Evolutionary conservation across 2,888 invertebrate genomes (phyloP), one percentile per base, ranked within the genome.

Genomic region (Drosophila flavopinicola): DNA sequence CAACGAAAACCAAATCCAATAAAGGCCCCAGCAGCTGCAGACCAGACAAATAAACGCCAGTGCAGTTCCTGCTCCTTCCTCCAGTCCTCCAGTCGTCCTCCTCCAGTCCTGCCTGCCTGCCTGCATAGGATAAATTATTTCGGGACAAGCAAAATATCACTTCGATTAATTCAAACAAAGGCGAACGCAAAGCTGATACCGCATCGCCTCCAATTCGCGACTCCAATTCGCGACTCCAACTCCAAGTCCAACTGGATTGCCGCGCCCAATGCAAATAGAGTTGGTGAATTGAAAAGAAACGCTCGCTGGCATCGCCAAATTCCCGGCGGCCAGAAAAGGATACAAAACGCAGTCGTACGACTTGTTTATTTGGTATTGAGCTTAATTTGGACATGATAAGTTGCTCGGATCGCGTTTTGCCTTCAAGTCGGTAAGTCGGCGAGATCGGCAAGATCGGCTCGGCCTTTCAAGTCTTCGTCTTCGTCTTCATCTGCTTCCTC

Each of bases 161-260:
- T 90, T 90, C 90, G 90, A 90, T 90, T 90, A 90, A 90, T 90
- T 90, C 89, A 90, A 88, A 88, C 90, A 90, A 89, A 89, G 89
- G 80, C 78, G 77, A 88, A 63, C 54, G 75, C 66, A 59, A 68
- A 44, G 59, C 51, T 39, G 48, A 30, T 37, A 57, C 27, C 54
- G 60, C 53, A 35, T 32, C 25, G 24, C 33, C 41, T 25, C 10
- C 24, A 20, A 11, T 17, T 32, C 1, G n/a, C 38, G 11, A 33
- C 29, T 27, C 11, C 1, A 6, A 38, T 39, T 33, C 24, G n/a
- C 38, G 6, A 39, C 41, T 39, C 29, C 20, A 32, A 10, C 25
- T 6, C 1, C 47, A 23, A 20, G 32, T 33, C 15, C 5, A 6
- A 30, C 45, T 17, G 29, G 51, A 17, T 23, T 37, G 73, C 67